Conservation (phyloP, 2,888 invertebrate genomes). For the Capitulum mitella region DNA sequence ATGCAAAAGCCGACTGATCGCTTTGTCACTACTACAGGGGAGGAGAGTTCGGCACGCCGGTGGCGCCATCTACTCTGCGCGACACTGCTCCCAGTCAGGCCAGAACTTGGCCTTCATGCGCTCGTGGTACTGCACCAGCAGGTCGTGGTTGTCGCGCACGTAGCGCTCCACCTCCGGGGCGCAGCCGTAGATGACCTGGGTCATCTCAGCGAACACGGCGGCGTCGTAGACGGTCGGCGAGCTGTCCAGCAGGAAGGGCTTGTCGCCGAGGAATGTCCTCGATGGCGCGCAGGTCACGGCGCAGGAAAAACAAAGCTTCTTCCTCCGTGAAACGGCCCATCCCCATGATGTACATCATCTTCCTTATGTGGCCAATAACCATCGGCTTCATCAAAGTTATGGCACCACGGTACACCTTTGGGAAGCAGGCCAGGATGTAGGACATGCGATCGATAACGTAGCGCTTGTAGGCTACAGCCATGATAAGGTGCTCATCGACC, state of each 20-base stretch:
- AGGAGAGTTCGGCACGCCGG: no score
- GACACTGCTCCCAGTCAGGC: conserved; percentile 42
- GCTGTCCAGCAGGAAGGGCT: conserved; percentile 41
- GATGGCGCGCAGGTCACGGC: conserved; percentile 3
- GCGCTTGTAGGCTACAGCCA: conserved; percentile 6
- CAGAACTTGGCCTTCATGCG: conserved; percentile 42
- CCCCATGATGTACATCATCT: neutral
- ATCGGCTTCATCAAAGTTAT: neutral
- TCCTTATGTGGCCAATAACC: neutral
- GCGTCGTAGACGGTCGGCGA: conserved; percentile 43
- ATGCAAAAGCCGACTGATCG: no score
- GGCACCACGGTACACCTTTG: neutral
- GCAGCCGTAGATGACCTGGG: conserved; percentile 41
- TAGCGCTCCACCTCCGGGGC: conserved; percentile 39
- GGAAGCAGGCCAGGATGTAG: neutral
- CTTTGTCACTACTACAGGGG: no score
- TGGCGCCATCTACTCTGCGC: neutral
- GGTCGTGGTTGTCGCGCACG: conserved; percentile 40
- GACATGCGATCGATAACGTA: neutral
- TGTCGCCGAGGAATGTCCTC: conserved; percentile 29
- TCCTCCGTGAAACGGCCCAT: neutral
- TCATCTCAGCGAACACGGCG: conserved; percentile 43
- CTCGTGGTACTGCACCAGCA: conserved; percentile 41
- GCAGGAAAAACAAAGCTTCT: neutral
- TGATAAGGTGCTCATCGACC: conserved; percentile 41